These are phyloP conservation scores for Machimus atricapillus DNA, from an alignment of 2,888 invertebrate genomes.

Conservation along the genomic window DNA sequence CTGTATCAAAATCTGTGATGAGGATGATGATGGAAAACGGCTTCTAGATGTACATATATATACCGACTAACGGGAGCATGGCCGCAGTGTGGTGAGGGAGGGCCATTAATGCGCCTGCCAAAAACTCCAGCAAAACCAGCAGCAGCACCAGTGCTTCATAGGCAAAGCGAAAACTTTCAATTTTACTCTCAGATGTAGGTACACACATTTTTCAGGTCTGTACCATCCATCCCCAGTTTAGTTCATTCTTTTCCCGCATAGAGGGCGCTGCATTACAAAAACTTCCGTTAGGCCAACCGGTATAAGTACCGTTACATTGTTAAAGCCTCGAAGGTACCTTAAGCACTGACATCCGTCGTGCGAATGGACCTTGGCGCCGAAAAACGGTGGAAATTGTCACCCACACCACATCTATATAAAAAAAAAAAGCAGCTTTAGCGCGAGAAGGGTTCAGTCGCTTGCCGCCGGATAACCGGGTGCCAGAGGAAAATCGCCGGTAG, in stretches of 20 bases:
- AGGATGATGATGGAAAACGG: background rate
- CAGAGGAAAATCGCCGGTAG: conserved; percentile 4
- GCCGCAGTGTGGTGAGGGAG: background rate
- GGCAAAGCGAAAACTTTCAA: conserved; percentile 4
- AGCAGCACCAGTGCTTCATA: background rate
- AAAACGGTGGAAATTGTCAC: background rate
- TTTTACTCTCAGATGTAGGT: background rate
- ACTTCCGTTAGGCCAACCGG: background rate
- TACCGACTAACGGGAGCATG: background rate
- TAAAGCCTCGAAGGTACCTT: background rate
- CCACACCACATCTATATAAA: background rate
- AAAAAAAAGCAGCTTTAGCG: background rate
- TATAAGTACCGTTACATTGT: background rate
- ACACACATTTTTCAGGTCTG: background rate
- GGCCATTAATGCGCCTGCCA: conserved; percentile 35
- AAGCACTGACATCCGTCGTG: background rate
- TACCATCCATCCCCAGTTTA: background rate
- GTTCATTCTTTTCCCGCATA: background rate
- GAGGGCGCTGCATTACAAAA: background rate
- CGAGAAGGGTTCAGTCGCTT: background rate
- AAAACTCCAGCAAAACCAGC: background rate
- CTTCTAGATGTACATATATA: background rate
- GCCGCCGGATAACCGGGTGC: background rate
- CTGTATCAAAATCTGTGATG: background rate
- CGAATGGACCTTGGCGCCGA: background rate